These are phyloP conservation scores for Galeruca laticollis DNA, from an alignment of 2,888 invertebrate genomes.

Conservation along the genomic window DNA sequence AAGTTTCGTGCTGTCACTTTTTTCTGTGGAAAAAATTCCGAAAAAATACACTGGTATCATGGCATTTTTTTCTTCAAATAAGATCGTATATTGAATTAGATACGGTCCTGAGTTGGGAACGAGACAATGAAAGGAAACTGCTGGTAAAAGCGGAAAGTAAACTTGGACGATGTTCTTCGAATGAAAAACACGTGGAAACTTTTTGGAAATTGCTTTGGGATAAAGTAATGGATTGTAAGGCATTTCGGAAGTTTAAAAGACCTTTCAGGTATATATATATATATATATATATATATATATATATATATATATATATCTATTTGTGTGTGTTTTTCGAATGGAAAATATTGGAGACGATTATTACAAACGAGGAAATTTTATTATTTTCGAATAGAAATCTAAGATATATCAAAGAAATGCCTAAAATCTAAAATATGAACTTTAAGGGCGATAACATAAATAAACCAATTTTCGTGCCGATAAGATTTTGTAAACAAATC, in stretches of 20 bases:
- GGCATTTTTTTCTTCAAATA: too few species aligned
- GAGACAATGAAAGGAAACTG: conserved; percentile 13
- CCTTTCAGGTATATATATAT: not conserved
- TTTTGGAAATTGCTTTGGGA: conserved; percentile 10
- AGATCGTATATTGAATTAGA: not conserved
- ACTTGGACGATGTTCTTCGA: not conserved
- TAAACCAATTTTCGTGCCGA: too few species aligned
- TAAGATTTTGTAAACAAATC: too few species aligned
- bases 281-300: too few species aligned
- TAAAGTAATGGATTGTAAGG: conserved; percentile 7
- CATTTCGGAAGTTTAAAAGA: not conserved
- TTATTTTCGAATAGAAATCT: not conserved
- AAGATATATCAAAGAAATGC: not conserved
- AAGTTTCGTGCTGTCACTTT: too few species aligned
- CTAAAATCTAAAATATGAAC: not conserved
- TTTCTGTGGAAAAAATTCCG: too few species aligned
- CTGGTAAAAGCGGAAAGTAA: conserved; percentile 1
- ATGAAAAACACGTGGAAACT: not conserved
- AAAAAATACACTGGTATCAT: too few species aligned
- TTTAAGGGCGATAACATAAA: too few species aligned
- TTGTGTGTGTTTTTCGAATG: too few species aligned
- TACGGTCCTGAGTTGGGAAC: not conserved
- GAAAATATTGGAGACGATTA: not conserved
- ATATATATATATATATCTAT: too few species aligned
- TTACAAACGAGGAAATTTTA: not conserved